Conservation (phyloP, 2,888 invertebrate genomes). For the Halictus ligatus region DNA sequence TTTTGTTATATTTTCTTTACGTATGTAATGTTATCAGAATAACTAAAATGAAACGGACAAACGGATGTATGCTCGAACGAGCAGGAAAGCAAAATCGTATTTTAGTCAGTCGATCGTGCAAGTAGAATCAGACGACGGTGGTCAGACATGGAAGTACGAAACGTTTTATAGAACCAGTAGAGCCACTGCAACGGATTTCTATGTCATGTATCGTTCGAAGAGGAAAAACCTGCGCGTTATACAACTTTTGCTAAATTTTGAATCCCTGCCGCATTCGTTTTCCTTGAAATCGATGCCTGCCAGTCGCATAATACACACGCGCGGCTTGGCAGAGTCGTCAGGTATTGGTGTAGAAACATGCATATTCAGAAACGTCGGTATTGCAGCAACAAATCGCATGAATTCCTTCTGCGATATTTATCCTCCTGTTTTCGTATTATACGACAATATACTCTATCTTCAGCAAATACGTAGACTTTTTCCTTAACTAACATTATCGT, state of each 20-base stretch:
- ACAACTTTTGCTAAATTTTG: conserved; percentile 22
- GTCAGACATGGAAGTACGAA: not conserved
- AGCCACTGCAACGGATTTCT: not conserved
- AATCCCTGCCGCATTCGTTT: not conserved
- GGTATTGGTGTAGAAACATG: conserved; percentile 22
- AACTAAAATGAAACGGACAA: no score
- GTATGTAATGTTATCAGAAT: no score
- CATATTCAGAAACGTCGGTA: conserved; percentile 40
- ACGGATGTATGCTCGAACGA: no score
- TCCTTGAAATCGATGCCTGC: conserved; percentile 32
- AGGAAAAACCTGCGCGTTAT: not conserved
- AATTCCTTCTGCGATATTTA: conserved; percentile 12
- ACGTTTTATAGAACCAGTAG: not conserved
- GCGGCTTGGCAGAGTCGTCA: conserved; percentile 2
- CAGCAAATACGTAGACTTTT: not conserved
- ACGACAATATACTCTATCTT: not conserved
- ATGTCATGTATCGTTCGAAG: not conserved
- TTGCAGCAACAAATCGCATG: conserved; percentile 24
- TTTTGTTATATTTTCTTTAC: no score
- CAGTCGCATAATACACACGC: conserved; percentile 17
- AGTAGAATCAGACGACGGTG: not conserved
- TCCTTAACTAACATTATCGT: not conserved
- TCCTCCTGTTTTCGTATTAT: not conserved
- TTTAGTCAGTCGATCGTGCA: not conserved
- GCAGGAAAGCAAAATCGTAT: not conserved